Percentiles rank a stretch among this genome's conserved stretches.
phyloP scores from a whole-genome alignment of 2,113 vertebrate species.

The Brevimyrus niger region DNA sequence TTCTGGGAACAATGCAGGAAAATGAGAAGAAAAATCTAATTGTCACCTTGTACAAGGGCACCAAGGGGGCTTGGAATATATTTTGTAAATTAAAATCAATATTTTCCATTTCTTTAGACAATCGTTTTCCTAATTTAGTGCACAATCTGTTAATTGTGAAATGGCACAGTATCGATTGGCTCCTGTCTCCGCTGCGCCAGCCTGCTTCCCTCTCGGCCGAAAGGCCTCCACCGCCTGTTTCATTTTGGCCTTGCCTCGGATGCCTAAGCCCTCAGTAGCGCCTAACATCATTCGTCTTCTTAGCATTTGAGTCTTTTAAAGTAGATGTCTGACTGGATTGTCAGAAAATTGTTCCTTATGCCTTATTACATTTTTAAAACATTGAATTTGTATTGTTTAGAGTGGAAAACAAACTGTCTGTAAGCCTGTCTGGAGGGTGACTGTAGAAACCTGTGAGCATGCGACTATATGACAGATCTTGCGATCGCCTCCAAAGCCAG shows the following conservation, averaged over 20 bases:
- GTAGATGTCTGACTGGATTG: background rate
- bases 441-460: background rate
- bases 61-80: conserved; percentile 56
- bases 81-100: conserved; percentile 91
- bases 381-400: background rate
- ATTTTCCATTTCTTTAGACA: conserved; percentile 80
- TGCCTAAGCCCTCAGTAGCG: background rate
- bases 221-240: no score
- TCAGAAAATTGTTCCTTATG: background rate
- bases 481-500: background rate
- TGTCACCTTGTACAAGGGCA: conserved; percentile 20
- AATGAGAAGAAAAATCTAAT: conserved; percentile 8
- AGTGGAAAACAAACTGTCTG: background rate
- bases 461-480: background rate
- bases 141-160: conserved; percentile 83
- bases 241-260: background rate
- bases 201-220: conserved; percentile 3
- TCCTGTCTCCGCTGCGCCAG: conserved; percentile 48
- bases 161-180: conserved; percentile 80
- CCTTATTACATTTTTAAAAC: background rate
- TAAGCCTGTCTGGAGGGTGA: background rate
- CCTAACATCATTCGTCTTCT: background rate
- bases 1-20: conserved; percentile 13
- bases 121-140: conserved; percentile 82
- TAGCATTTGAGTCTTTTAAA: background rate